Conservation (phyloP, 2,113 vertebrate species). For the Arothron firmamentum region DNA sequence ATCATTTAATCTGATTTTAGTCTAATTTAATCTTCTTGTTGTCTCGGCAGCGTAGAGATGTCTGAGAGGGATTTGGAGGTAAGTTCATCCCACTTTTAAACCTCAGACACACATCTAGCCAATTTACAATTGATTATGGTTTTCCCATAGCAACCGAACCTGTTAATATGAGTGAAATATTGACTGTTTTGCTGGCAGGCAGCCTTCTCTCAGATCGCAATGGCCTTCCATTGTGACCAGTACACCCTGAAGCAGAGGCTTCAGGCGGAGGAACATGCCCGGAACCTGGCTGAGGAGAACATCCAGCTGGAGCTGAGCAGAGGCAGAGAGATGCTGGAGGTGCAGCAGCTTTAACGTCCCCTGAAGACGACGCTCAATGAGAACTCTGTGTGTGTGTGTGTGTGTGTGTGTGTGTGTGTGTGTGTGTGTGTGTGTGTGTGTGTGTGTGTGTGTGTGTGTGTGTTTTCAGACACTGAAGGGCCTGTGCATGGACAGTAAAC, state of each 20-base stretch:
- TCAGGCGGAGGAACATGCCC: conserved; percentile 79
- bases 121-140: background rate
- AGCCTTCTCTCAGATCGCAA: conserved; percentile 78
- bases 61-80: conserved; percentile 84
- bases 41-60: conserved; percentile 71
- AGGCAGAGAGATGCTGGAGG: conserved; percentile 78
- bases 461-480: conserved; percentile 71
- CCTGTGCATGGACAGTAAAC: conserved; percentile 66
- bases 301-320: conserved; percentile 79
- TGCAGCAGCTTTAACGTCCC: conserved; percentile 23
- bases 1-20: background rate
- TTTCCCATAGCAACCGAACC: background rate
- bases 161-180: background rate
- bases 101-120: background rate
- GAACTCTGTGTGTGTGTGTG: too few species aligned
- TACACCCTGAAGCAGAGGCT: conserved; percentile 82
- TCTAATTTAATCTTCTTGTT: background rate
- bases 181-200: conserved; percentile 38
- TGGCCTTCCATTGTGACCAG: conserved; percentile 81
- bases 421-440: conserved; percentile 15
- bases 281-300: conserved; percentile 82
- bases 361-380: background rate
- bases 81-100: conserved; percentile 12
- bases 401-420: background rate
- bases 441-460: conserved; percentile 17